A percentile compares a stretch with the other conserved stretches of the same genome.
These are phyloP conservation scores for Amazona vittata DNA, from an alignment of 2,113 vertebrate species.

Conservation along the genomic window DNA sequence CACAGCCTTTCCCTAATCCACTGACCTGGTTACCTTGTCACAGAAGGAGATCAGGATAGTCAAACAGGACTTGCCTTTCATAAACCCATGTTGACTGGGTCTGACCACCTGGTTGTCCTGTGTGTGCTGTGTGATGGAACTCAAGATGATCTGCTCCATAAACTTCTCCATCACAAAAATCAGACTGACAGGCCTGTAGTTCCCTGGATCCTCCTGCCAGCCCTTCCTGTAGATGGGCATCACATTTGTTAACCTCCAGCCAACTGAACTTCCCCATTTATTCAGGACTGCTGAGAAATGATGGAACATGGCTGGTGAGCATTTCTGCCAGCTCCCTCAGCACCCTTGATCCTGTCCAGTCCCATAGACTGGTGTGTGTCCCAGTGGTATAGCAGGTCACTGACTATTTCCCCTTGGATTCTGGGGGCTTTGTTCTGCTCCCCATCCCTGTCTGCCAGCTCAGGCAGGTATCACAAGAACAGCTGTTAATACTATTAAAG, in stretches of 20 bases:
- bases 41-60: background rate
- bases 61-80: background rate
- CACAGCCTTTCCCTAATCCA: background rate
- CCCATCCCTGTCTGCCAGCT: background rate
- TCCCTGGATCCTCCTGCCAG: background rate
- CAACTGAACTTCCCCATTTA: background rate
- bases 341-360: background rate
- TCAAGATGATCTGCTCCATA: background rate
- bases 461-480: background rate
- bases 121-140: background rate
- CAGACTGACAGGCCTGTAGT: background rate
- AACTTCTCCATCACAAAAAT: background rate
- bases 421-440: background rate
- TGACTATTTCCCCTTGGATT: background rate
- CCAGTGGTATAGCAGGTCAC: background rate
- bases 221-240: background rate
- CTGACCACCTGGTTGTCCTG: background rate
- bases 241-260: background rate
- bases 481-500: background rate
- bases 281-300: background rate
- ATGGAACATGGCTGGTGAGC: background rate
- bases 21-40: background rate
- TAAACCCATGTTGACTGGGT: background rate
- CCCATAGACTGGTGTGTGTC: background rate
- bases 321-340: background rate